Evolutionary conservation across 2,888 invertebrate species (phyloP).

Genomic region (Caenorhabditis sp.): DNA sequence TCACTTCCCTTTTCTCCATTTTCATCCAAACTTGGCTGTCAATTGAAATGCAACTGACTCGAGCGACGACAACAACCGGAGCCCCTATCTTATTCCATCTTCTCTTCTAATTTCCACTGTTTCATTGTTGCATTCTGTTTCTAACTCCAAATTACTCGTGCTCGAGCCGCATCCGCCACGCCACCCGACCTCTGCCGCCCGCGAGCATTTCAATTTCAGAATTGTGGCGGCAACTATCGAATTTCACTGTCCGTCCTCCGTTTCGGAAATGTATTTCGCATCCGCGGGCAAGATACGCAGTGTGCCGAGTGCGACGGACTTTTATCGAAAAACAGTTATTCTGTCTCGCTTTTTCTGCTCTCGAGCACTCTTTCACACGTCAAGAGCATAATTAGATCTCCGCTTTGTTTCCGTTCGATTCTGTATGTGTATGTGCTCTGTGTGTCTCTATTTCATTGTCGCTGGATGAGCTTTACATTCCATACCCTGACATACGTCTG

Average conservation of each 20-base stretch:
- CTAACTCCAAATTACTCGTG: conserved; percentile 1
- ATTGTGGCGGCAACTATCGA: conserved; percentile 45
- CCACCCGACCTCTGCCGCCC: too few relatives aligned
- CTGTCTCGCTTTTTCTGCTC: not conserved
- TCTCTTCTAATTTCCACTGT: conserved; percentile 27
- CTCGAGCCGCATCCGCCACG: not conserved
- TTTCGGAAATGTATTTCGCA: conserved; percentile 54
- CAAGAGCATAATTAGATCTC: conserved; percentile 51
- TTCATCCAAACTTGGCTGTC: conserved; percentile 16
- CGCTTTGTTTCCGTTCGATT: conserved; percentile 53
- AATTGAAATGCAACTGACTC: conserved; percentile 3
- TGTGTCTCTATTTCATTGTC: conserved; percentile 52
- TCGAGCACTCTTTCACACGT: conserved; percentile 49
- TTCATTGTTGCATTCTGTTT: conserved; percentile 13
- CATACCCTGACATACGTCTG: too few relatives aligned
- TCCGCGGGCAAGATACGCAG: conserved; percentile 16
- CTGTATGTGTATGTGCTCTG: too few relatives aligned
- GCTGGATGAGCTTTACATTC: conserved; percentile 41
- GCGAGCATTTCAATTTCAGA: conserved; percentile 48
- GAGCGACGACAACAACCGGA: not conserved
- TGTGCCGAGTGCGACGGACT: too few relatives aligned
- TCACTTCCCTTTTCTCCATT: conserved; percentile 12
- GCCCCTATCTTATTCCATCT: conserved; percentile 15
- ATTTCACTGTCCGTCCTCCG: conserved; percentile 45
- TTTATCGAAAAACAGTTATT: conserved; percentile 30